phyloP scores from a whole-genome alignment of 2,113 vertebrate genomes.

The Podiceps cristatus region DNA sequence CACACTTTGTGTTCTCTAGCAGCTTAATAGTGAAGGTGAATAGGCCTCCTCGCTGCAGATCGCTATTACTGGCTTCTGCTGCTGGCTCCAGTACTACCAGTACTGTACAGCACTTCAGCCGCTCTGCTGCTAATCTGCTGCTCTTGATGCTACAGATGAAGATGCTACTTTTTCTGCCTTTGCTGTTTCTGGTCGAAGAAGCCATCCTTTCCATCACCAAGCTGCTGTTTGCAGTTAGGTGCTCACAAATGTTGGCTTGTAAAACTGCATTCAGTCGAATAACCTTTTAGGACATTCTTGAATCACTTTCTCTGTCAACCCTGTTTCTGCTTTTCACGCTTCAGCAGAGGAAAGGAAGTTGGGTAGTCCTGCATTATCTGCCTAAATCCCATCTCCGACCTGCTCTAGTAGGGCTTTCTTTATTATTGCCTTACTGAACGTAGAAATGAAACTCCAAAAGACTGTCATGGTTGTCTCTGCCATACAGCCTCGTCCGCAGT shows the following conservation, averaged over 20 bases:
- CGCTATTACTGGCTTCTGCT: not conserved
- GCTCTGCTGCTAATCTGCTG: not conserved
- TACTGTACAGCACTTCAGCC: not conserved
- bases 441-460: not conserved
- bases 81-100: not conserved
- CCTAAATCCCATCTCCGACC: not conserved
- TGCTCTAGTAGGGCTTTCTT: not conserved
- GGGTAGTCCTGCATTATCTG: not conserved
- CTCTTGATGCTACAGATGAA: not conserved
- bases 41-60: not conserved
- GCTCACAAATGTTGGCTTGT: accelerated
- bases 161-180: not conserved
- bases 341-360: not conserved
- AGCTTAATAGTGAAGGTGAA: not conserved
- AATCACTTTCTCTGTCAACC: not conserved
- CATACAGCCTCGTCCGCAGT: not conserved
- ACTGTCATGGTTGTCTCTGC: not conserved
- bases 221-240: not conserved
- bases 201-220: not conserved
- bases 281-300: not conserved
- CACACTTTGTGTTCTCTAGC: not conserved
- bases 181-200: not conserved
- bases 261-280: not conserved
- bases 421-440: not conserved
- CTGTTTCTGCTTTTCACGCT: not conserved